Percentiles rank a stretch among this genome's conserved stretches.
phyloP scores from a whole-genome alignment of 2,797 vertebrate species.

The Pipistrellus pipistrellus region DNA sequence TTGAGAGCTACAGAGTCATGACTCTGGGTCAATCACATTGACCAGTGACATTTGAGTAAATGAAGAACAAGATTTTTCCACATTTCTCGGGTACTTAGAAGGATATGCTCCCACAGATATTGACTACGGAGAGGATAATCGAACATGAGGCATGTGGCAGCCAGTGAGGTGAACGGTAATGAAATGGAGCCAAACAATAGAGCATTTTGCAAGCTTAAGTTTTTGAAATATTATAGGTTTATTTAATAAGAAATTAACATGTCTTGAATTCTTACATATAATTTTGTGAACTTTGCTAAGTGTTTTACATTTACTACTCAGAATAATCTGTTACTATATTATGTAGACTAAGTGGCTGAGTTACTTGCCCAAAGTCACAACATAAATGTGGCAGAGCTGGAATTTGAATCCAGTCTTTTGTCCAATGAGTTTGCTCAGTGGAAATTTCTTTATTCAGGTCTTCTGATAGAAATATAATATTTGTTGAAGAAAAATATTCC shows the following conservation, averaged over 20 bases:
- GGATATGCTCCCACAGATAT: background rate
- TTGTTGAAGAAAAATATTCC: conserved; percentile 15
- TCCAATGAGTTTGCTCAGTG: background rate
- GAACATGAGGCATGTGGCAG: background rate
- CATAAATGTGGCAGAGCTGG: background rate
- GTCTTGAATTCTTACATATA: conserved; percentile 6
- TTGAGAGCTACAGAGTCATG: background rate
- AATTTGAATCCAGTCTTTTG: background rate
- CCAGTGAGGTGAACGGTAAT: background rate
- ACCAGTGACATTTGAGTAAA: background rate
- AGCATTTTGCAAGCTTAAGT: background rate
- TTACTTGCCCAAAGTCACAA: conserved; percentile 14
- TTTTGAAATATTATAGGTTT: background rate
- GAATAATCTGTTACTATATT: conserved; percentile 1
- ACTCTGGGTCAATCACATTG: background rate
- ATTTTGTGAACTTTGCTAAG: background rate
- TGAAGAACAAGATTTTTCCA: background rate
- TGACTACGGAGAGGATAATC: background rate
- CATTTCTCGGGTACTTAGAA: background rate
- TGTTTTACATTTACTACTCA: conserved; percentile 26
- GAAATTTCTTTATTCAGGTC: background rate
- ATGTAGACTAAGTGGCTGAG: background rate
- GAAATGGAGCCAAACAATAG: background rate
- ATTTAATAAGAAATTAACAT: background rate
- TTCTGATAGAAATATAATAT: background rate